Percentiles rank a stretch among this genome's conserved stretches.
phyloP scores from a whole-genome alignment of 1,140 invertebrate species.

The Metaphire vulgaris region DNA sequence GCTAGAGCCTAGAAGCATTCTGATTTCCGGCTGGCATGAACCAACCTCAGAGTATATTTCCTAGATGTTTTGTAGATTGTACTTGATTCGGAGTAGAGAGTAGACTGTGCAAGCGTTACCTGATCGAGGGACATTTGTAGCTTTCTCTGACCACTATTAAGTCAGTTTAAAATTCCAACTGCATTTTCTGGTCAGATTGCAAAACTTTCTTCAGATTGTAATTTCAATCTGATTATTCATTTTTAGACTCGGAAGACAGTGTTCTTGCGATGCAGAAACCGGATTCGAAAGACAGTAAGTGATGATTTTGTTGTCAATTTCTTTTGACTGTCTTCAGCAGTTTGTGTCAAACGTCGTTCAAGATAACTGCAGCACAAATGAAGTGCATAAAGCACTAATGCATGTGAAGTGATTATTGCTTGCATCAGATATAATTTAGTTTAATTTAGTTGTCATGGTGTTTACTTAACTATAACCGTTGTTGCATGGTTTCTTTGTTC shows the following conservation, averaged over 20 bases:
- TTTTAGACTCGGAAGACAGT: background rate
- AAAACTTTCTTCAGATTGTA: too few species aligned
- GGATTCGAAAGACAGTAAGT: background rate
- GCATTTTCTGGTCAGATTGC: too few species aligned
- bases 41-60: too few species aligned
- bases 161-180: too few species aligned
- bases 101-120: too few species aligned
- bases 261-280: background rate
- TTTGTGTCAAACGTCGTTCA: background rate
- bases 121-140: too few species aligned
- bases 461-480: background rate
- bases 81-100: too few species aligned
- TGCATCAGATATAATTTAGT: background rate
- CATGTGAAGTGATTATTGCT: background rate
- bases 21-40: too few species aligned
- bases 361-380: background rate
- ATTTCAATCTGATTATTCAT: too few species aligned
- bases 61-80: too few species aligned
- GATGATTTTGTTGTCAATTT: background rate
- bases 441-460: background rate
- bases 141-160: too few species aligned
- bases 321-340: background rate
- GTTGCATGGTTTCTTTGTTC: background rate
- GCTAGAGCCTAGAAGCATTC: too few species aligned
- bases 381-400: background rate